Conservation (phyloP, 2,113 vertebrate genomes). For the Bufo gargarizans region DNA sequence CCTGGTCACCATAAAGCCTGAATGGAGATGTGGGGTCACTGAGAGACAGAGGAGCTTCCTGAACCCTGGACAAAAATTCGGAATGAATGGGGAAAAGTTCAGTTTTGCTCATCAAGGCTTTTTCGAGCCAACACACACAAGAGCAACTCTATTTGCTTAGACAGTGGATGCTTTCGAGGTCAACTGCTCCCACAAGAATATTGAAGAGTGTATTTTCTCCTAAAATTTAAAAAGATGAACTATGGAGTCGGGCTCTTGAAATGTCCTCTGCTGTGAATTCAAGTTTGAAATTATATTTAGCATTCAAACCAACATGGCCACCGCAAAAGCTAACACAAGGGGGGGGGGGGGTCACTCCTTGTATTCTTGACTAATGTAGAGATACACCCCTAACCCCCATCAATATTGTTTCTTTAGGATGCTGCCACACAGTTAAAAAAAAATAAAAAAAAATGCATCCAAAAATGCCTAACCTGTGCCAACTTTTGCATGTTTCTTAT, state of each 20-base stretch:
- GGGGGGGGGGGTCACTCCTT: no score
- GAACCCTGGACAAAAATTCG: slow-evolving; percentile 4
- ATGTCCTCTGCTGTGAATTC: no score
- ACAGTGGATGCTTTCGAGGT: background rate
- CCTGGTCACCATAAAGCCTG: slow-evolving; percentile 1
- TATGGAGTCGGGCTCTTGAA: background rate
- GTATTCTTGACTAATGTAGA: background rate
- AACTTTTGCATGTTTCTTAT: no score
- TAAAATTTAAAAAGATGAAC: no score
- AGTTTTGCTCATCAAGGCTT: background rate
- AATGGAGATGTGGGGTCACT: slow-evolving; percentile 32
- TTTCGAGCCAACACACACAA: background rate
- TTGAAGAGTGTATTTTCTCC: no score
- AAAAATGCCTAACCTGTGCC: no score
- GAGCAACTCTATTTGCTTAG: background rate
- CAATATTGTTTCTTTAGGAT: no score
- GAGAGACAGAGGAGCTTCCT: slow-evolving; percentile 12
- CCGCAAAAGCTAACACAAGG: background rate
- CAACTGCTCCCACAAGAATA: no score
- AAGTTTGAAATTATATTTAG: no score
- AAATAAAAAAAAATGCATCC: no score
- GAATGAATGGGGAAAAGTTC: background rate
- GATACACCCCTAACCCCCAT: background rate
- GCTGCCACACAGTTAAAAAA: no score
- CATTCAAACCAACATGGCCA: background rate